These are phyloP conservation scores for Porites lobata DNA, from an alignment of 92 coral and sea anemone genomes.

Conservation along the genomic window DNA sequence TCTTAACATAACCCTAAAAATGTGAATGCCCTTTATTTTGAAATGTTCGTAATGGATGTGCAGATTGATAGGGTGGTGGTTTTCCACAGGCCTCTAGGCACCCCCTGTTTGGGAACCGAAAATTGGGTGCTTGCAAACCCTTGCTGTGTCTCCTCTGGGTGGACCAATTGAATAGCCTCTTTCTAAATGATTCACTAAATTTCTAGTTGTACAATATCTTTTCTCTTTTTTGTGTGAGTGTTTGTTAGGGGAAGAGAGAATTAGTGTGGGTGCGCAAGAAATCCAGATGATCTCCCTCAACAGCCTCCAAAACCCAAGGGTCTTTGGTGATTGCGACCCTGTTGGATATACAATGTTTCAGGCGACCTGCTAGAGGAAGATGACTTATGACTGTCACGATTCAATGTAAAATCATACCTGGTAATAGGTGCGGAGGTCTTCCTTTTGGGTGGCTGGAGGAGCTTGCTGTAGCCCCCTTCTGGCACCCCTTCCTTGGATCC, in stretches of 20 bases:
- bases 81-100: conserved; percentile 66
- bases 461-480: conserved; percentile 11
- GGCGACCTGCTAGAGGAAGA: too few relatives aligned
- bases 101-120: conserved; percentile 35
- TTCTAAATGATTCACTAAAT: too few relatives aligned
- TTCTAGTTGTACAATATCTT: too few relatives aligned
- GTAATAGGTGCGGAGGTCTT: conserved; percentile 17
- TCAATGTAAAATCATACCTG: conserved; percentile 32
- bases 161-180: too few relatives aligned
- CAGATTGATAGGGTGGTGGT: conserved; percentile 57
- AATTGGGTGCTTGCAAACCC: too few relatives aligned
- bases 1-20: conserved; percentile 63
- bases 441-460: conserved; percentile 28
- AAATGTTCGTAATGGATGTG: conserved; percentile 69
- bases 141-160: too few relatives aligned
- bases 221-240: too few relatives aligned
- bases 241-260: too few relatives aligned
- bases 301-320: too few relatives aligned
- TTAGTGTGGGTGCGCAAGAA: too few relatives aligned
- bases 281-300: too few relatives aligned
- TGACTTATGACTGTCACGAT: neutral
- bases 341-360: neutral
- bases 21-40: conserved; percentile 79
- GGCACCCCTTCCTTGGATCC: conserved; percentile 6
- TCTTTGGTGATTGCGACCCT: conserved; percentile 2